These are phyloP conservation scores for Lethenteron camtschaticum DNA, from an alignment of 2,113 vertebrate genomes.

Conservation along the genomic window DNA sequence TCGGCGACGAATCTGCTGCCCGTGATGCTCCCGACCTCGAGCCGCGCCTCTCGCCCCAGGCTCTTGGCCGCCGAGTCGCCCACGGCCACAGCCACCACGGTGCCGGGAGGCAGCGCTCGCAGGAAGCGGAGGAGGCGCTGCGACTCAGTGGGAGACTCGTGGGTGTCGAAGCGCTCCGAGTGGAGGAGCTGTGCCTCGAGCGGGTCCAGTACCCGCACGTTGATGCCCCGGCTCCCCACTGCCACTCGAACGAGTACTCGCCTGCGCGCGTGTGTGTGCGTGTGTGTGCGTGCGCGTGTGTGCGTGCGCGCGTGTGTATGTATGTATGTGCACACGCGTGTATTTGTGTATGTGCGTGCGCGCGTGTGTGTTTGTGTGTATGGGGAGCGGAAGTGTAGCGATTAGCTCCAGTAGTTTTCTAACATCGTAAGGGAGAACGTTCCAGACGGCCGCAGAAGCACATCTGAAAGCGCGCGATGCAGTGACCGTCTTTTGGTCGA, in stretches of 20 bases:
- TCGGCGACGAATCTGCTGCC: conserved; percentile 12
- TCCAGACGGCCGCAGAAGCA: too few species aligned
- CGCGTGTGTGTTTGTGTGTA: too few species aligned
- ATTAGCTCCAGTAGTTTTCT: too few species aligned
- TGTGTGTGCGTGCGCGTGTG: too few species aligned
- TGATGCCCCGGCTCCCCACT: conserved; percentile 18
- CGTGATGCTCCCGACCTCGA: conserved; percentile 12
- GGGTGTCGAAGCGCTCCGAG: conserved; percentile 14
- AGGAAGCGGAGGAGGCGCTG: conserved; percentile 11
- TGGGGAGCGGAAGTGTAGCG: too few species aligned
- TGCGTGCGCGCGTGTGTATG: too few species aligned
- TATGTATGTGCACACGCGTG: too few species aligned
- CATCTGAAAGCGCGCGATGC: too few species aligned
- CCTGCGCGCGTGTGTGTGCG: too few species aligned
- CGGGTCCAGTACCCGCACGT: conserved; percentile 14
- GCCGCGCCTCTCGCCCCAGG: conserved; percentile 11
- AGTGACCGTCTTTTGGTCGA: too few species aligned
- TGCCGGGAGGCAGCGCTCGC: conserved; percentile 11
- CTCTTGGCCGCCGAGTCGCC: conserved; percentile 16
- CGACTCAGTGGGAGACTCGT: conserved; percentile 13
- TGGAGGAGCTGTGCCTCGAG: conserved; percentile 12
- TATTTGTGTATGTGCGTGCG: too few species aligned
- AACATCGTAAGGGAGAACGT: too few species aligned
- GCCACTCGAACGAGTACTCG: conserved; percentile 14
- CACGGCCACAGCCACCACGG: conserved; percentile 11